Conservation (phyloP, 30 jellyfish, hydroid and myxozoan genomes). For the Aurelia sp. region DNA sequence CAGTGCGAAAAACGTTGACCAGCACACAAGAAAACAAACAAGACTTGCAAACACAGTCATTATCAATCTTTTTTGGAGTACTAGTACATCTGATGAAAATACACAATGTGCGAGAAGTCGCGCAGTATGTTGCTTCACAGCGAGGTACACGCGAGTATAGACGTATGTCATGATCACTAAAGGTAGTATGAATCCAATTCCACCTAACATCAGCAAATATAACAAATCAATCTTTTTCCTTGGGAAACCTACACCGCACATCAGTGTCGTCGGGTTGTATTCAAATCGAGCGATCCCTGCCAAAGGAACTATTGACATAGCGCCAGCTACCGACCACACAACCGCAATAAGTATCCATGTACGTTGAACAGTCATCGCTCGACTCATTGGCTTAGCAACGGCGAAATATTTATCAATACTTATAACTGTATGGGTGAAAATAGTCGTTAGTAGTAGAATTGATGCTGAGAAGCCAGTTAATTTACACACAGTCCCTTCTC, state of each 20-base stretch:
- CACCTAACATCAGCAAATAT: conserved; percentile 57
- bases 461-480: conserved; percentile 87
- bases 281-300: conserved; percentile 73
- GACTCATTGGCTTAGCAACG: conserved; percentile 93
- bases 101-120: conserved; percentile 76
- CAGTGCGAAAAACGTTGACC: conserved; percentile 91
- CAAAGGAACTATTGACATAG: conserved; percentile 81
- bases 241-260: conserved; percentile 98
- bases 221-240: conserved; percentile 47
- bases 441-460: conserved; percentile 69
- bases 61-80: conserved; percentile 78
- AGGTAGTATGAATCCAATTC: conserved; percentile 85
- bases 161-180: conserved; percentile 53
- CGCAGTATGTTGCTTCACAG: conserved; percentile 80
- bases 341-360: conserved; percentile 50
- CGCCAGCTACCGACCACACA: conserved; percentile 75
- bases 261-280: conserved; percentile 87
- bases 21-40: conserved; percentile 85
- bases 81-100: conserved; percentile 67
- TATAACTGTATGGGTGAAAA: conserved; percentile 88
- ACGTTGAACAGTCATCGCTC: conserved; percentile 81
- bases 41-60: conserved; percentile 84
- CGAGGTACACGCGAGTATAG: conserved; percentile 77
- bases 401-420: conserved; percentile 93
- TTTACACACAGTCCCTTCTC: conserved; percentile 86